Evolutionary conservation across 2,797 vertebrate species (phyloP), one percentile per base, ranked within the genome.

Genomic region (Acipenser transmontanus): DNA sequence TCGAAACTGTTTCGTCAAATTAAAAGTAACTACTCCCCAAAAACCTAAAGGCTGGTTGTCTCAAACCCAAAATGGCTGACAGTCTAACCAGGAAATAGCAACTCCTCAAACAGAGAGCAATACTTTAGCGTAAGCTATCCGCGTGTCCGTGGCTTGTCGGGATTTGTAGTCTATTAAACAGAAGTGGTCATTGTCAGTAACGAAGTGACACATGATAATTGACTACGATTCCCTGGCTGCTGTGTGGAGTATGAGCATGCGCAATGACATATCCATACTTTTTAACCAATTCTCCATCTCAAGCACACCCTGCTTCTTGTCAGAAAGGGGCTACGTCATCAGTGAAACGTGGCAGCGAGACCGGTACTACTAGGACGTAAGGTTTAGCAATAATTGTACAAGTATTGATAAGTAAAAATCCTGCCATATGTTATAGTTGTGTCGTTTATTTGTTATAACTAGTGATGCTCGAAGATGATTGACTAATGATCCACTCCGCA

Each of bases 41-140:
- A 68, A 67, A 75, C 68, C 69, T 77, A 74, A 82, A 81, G 78
- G 81, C 80, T 89, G 84, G 81, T 82, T 85, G 82, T 83, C 89
- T 88, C 78, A 84, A 86, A 91, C 88, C 91, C 94, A 97, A 97
- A 94, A 97, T 97, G 95, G 94, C 95, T 83, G 91, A 87, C 87
- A 71, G 80, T 88, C 80, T 84, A 88, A 95, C 91, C 93, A 94
- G 94, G 94, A 96, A 97, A 91, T 91, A 81, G 90, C 90, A 87
- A 90, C 82, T 82, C 80, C 83, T 82, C 77, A 76, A 74, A 76
- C 81, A 66, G 64, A 80, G 82, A 78, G 72, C 78, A 81, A 83
- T 80, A 79, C 82, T 76, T 70, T 71, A 73, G 75, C 79, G 76
- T 64, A 70, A 71, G 63, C 59, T 9, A 56, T 71, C 71, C 6